A percentile compares a stretch with the other conserved stretches of the same genome.
Conservation (phyloP, 1,140 invertebrate species). For the Lasaia peninsularis region DNA sequence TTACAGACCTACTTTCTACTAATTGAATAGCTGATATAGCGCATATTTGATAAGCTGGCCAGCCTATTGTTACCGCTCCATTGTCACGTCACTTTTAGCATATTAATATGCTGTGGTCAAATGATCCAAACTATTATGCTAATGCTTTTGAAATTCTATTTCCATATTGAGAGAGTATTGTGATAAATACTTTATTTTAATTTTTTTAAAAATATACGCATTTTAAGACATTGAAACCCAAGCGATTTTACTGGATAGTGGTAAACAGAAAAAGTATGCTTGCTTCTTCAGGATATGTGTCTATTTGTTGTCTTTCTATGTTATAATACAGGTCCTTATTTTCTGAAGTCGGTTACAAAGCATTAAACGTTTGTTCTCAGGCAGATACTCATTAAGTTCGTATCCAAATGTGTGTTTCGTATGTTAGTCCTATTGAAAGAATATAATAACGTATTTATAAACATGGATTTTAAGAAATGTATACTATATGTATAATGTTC, state of each 20-base stretch:
- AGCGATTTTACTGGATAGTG: neutral
- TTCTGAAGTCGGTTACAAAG: no score
- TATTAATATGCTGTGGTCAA: neutral
- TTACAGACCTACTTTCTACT: slow-evolving; percentile 3
- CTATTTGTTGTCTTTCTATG: no score
- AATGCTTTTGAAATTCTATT: neutral
- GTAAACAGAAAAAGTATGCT: no score
- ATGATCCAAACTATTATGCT: slow-evolving; percentile 1
- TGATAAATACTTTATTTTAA: neutral
- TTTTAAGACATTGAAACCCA: neutral
- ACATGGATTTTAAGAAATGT: no score
- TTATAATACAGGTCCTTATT: no score
- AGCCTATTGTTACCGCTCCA: neutral
- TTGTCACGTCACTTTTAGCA: neutral
- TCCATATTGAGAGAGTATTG: neutral
- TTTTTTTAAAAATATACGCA: neutral
- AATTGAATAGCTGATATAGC: slow-evolving; percentile 1
- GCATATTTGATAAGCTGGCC: neutral
- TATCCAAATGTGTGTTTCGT: no score
- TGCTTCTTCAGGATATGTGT: no score
- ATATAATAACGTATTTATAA: no score
- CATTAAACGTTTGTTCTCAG: no score
- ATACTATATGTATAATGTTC: no score
- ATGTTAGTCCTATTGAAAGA: no score
- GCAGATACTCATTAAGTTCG: no score